Evolutionary conservation across 2,888 invertebrate species (phyloP).

Genomic region (Sicus ferrugineus): DNA sequence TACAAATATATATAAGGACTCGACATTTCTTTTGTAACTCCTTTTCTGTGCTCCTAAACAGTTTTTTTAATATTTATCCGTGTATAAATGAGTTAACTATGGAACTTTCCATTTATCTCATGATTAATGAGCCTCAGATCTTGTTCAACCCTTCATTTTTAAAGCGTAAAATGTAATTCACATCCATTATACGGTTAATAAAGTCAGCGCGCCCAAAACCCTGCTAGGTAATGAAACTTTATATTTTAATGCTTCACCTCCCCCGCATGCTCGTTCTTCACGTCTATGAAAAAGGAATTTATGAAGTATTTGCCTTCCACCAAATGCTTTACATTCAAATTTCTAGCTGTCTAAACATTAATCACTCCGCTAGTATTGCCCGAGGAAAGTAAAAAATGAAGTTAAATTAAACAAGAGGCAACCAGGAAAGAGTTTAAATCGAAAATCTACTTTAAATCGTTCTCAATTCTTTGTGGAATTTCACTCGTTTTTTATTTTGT

Average conservation of each 20-base stretch:
- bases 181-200: neutral
- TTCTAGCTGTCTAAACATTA: neutral
- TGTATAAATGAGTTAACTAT: too few species aligned
- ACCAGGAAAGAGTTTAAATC: neutral
- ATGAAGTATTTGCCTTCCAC: neutral
- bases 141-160: too few species aligned
- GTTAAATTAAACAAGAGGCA: too few species aligned
- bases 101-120: too few species aligned
- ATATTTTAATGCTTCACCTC: neutral
- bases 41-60: too few species aligned
- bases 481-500: neutral
- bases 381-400: neutral
- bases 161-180: neutral
- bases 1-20: too few species aligned
- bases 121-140: neutral
- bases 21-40: too few species aligned
- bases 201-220: conserved; percentile 39
- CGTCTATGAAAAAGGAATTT: neutral
- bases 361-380: neutral
- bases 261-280: conserved; percentile 6
- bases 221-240: conserved; percentile 25
- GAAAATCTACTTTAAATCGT: neutral
- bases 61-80: too few species aligned
- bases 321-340: neutral
- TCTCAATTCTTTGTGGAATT: neutral